These are phyloP conservation scores for Drosophila austrosaltans DNA, from an alignment of 2,888 invertebrate genomes.

Conservation along the genomic window DNA sequence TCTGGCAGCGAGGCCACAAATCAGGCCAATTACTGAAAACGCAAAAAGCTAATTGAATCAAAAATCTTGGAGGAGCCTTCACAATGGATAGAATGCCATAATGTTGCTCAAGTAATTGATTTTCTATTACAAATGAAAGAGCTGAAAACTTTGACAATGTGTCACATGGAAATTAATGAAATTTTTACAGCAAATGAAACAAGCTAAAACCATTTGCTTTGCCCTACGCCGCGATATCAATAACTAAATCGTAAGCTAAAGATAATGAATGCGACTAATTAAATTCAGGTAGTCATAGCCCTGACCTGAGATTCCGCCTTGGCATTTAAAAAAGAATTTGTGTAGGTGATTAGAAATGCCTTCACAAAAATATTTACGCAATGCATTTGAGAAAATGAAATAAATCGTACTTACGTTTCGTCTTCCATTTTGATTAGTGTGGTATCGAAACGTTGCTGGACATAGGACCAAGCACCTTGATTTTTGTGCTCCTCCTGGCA, in stretches of 20 bases:
- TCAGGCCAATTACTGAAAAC: slow-evolving; percentile 65
- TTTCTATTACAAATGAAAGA: not conserved
- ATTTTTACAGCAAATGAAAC: not conserved
- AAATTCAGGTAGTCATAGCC: slow-evolving; percentile 61
- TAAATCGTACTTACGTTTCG: slow-evolving; percentile 53
- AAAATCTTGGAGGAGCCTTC: slow-evolving; percentile 72
- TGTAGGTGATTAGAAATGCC: not conserved
- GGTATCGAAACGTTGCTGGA: slow-evolving; percentile 88
- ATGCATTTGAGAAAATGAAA: not conserved
- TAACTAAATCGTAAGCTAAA: slow-evolving; percentile 66
- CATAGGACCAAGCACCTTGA: slow-evolving; percentile 90
- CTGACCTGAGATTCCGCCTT: slow-evolving; percentile 60
- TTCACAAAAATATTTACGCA: not conserved
- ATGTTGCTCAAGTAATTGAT: not conserved
- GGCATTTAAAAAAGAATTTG: slow-evolving; percentile 58
- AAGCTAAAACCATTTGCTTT: not conserved
- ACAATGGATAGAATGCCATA: not conserved
- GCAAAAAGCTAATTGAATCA: slow-evolving; percentile 61
- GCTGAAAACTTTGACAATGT: not conserved
- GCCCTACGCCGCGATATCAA: not conserved
- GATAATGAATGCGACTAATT: slow-evolving; percentile 59
- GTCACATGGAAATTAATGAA: not conserved
- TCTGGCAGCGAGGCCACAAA: slow-evolving; percentile 41
- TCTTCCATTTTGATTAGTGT: slow-evolving; percentile 84
- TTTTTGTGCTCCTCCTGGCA: slow-evolving; percentile 95